Base-by-base conservation (phyloP, 2,113 vertebrate species). In the Campylorhamphus procurvoides region DNA sequence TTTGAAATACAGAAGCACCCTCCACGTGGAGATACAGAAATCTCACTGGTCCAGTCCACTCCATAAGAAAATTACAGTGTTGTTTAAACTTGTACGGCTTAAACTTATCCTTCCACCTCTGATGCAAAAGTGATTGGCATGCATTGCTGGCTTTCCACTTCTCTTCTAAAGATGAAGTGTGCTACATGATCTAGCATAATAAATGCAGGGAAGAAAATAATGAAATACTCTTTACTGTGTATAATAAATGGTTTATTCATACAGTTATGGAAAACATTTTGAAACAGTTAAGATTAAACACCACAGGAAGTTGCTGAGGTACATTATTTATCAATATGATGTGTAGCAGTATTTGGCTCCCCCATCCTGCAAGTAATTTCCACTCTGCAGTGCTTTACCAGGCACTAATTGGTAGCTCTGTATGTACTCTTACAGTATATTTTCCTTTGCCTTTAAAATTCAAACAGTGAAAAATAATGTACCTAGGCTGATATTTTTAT, bases 321-420 rank as follows among this genome's bases (percentile, higher is more conserved):
- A 85, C 73, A 35, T 79, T 96, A 82, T 96, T 96, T 93, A 96
- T 94, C 93, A 93, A 93, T 96, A 87, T 79, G 64, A 92, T 87
- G 76, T 84, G 76, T 55, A 71, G 44, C 52, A 84, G 69, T 72
- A 72, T 91, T 92, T 95, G 78, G 58, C 68, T 77, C 58, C 66
- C 59, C 81, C 74, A 79, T 66, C 84, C 78, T 85, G 67, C 73
- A 97, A 87, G 69, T 87, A 84, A 94, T 91, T 94, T 94, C n/a
- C 25, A 22, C 62, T 91, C 33, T n/a, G 69, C 73, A 53, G 62
- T 50, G 44, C 89, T 93, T 92, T 92, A 87, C 76, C 66, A 93
- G 66, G 58, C 69, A 76, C 66, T 97, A 96, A 96, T 95, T 96
- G 89, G 77, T 60, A 89, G 81, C 84, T 69, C 91, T 85, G 81